phyloP scores from a whole-genome alignment of 2,797 vertebrate genomes.

The Bradypodion pumilum region DNA sequence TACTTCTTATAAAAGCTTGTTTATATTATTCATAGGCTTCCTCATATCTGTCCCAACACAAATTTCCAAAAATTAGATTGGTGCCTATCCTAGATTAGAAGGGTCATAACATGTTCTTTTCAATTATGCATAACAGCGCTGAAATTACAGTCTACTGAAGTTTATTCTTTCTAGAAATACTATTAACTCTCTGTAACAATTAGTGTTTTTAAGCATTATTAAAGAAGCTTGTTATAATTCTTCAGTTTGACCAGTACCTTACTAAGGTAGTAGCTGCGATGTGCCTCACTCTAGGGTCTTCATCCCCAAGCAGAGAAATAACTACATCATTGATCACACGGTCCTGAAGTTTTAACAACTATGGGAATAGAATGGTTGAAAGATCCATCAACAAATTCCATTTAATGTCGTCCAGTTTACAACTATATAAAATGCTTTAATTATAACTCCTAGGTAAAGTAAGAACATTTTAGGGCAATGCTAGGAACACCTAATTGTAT shows the following conservation, averaged over 20 bases:
- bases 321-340: constrained; percentile 87
- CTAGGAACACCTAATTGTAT: background rate
- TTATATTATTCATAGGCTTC: background rate
- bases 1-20: background rate
- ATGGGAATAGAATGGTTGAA: constrained; percentile 29
- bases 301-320: constrained; percentile 89
- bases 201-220: background rate
- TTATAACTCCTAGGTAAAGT: background rate
- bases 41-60: background rate
- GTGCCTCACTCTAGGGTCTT: constrained; percentile 92
- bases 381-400: background rate
- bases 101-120: background rate
- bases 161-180: background rate
- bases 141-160: background rate
- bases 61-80: background rate
- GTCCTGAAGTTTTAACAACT: constrained; percentile 91
- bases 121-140: background rate
- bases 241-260: constrained; percentile 76
- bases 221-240: background rate
- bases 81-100: background rate
- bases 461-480: background rate
- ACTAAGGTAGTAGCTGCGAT: constrained; percentile 86
- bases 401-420: background rate
- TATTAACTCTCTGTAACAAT: no score
- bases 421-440: background rate